Evolutionary conservation across 2,797 vertebrate species (phyloP).

Genomic region (Diceros bicornis): DNA sequence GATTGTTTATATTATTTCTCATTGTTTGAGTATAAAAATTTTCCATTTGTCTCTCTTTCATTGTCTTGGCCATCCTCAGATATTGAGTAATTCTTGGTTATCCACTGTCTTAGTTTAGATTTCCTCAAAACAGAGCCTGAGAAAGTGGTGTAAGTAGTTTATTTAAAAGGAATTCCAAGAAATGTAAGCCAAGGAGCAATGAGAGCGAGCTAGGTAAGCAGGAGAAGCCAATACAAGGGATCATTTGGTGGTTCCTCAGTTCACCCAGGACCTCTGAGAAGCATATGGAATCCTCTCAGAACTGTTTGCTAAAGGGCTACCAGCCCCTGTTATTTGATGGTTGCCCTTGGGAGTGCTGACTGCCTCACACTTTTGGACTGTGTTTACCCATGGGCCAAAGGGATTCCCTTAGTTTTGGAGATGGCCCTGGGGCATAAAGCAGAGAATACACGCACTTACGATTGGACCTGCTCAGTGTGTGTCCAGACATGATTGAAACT

Average conservation of each 20-base stretch:
- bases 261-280: neutral
- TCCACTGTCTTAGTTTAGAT: neutral
- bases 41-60: neutral
- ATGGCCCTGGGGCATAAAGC: neutral
- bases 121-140: neutral
- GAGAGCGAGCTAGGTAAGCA: neutral
- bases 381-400: neutral
- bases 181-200: neutral
- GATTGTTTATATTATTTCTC: neutral
- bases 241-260: neutral
- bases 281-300: neutral
- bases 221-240: neutral
- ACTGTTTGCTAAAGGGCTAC: neutral
- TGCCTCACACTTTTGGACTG: neutral
- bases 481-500: neutral
- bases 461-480: neutral
- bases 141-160: neutral
- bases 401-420: neutral
- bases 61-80: neutral
- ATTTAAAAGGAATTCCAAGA: constrained; percentile 4
- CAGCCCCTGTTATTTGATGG: neutral
- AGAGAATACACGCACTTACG: neutral
- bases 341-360: neutral
- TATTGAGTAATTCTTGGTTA: neutral
- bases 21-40: neutral